These are phyloP conservation scores for Xestia rhomboidea DNA, from an alignment of 2,888 invertebrate species.

Conservation along the genomic window DNA sequence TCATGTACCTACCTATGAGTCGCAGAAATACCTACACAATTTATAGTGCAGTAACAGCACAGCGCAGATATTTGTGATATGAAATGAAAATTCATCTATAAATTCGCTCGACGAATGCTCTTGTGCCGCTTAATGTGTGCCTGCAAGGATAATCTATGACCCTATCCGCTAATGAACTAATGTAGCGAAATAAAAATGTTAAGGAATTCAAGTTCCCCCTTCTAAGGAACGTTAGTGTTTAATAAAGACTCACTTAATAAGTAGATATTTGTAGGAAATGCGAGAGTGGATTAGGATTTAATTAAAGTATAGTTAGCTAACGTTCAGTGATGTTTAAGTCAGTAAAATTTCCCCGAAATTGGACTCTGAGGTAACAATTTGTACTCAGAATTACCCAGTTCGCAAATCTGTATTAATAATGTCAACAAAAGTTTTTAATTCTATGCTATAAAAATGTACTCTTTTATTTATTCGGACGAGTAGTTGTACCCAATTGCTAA, in stretches of 20 bases:
- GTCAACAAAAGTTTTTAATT: neutral
- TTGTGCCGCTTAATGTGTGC: slow-evolving; percentile 35
- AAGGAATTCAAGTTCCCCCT: slow-evolving; percentile 41
- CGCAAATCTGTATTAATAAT: neutral
- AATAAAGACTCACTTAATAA: slow-evolving; percentile 22
- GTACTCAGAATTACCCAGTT: neutral
- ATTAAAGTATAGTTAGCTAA: slow-evolving; percentile 33
- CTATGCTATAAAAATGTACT: neutral
- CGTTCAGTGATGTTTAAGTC: slow-evolving; percentile 27
- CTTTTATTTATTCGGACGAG: neutral
- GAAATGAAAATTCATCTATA: slow-evolving; percentile 22
- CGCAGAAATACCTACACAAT: slow-evolving; percentile 8
- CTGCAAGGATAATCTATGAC: slow-evolving; percentile 28
- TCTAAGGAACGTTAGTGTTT: slow-evolving; percentile 27
- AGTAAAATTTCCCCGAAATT: slow-evolving; percentile 7
- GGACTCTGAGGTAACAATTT: neutral
- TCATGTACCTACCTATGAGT: neutral
- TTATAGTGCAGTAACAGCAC: neutral
- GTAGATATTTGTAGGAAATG: slow-evolving; percentile 10
- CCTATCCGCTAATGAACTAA: slow-evolving; percentile 51
- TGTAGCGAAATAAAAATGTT: slow-evolving; percentile 60
- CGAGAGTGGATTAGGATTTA: slow-evolving; percentile 44
- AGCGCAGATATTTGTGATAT: slow-evolving; percentile 19
- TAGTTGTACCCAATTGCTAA: neutral
- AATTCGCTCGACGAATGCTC: slow-evolving; percentile 37